These are phyloP conservation scores for Hirtodrosophila alboralis DNA, from an alignment of 2,888 invertebrate genomes.

Conservation along the genomic window DNA sequence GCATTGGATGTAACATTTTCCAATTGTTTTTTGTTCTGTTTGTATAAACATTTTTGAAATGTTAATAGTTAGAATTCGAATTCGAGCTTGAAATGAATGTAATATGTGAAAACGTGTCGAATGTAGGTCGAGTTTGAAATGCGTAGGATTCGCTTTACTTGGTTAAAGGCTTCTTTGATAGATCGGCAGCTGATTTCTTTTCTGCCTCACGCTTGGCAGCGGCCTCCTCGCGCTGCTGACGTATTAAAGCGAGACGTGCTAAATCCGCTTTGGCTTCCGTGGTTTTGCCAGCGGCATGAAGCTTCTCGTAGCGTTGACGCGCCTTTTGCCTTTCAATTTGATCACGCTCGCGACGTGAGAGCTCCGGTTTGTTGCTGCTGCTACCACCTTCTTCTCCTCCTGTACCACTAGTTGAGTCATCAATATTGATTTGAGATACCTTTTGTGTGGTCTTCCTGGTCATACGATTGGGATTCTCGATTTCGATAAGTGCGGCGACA, in stretches of 20 bases:
- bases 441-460: slow-evolving; percentile 93
- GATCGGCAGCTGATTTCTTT: slow-evolving; percentile 88
- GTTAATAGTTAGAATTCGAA: too few relatives aligned
- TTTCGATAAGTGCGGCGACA: slow-evolving; percentile 95
- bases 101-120: too few relatives aligned
- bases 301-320: slow-evolving; percentile 94
- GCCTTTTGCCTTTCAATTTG: slow-evolving; percentile 96
- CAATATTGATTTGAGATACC: slow-evolving; percentile 64
- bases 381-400: not conserved
- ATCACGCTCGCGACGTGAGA: slow-evolving; percentile 93
- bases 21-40: too few relatives aligned
- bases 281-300: slow-evolving; percentile 97
- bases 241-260: slow-evolving; percentile 95
- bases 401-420: slow-evolving; percentile 60
- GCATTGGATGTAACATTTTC: too few relatives aligned
- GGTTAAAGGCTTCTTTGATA: slow-evolving; percentile 57
- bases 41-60: too few relatives aligned
- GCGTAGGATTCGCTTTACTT: slow-evolving; percentile 48
- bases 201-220: slow-evolving; percentile 96
- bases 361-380: slow-evolving; percentile 86
- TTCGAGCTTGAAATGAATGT: too few relatives aligned
- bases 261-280: slow-evolving; percentile 97
- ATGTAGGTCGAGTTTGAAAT: slow-evolving; percentile 13
- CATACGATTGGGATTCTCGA: slow-evolving; percentile 97
- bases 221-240: slow-evolving; percentile 97